Evolutionary conservation across 1,140 invertebrate genomes (phyloP), one percentile per base, ranked within the genome.

Genomic region (Scaptomyza graminum): DNA sequence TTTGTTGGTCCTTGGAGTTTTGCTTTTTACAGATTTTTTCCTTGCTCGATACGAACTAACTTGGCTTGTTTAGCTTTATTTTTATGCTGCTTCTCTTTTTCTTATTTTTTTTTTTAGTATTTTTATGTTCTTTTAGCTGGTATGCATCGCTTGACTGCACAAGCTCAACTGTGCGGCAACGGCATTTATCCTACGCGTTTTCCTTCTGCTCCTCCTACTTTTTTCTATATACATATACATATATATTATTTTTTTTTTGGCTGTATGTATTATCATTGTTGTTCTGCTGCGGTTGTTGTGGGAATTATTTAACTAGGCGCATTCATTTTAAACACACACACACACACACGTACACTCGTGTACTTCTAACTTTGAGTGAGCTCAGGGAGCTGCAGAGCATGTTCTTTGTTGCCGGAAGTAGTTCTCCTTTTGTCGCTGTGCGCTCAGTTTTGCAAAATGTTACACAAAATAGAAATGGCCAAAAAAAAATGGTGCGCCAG

Each of bases 101-200:
- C 60, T 64, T 70, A 46, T 60, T 44, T 63, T 41, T 68, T 61
- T 34, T 39, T 41, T 11, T 52, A 51, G 5, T 28, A 28, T 34
- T 34, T 34, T 34, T 34, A 34, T 59, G 39, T 62, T 76, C 44
- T 65, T 60, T 64, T 52, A 37, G 56, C 73, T 61, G 43, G 31
- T 15, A 49, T 39, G 55, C 55, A n/a, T 22, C 78, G 83, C 83
- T 88, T 82, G 75, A 88, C 75, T 87, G 82, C 83, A 88, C 83
- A 81, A 62, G 71, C 66, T 85, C 56, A 77, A 74, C 66, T 62
- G 60, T 59, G 64, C 47, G 46, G 76, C 57, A 66, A 66, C 49
- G 22, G 57, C 61, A 74, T 76, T 69, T 54, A 41, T 59, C 51
- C 41, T 76, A 49, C 49, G 43, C 47, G 15, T 16, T 12, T 41